Conservation (phyloP, 2,113 vertebrate species). For the Oncorhynchus keta region DNA sequence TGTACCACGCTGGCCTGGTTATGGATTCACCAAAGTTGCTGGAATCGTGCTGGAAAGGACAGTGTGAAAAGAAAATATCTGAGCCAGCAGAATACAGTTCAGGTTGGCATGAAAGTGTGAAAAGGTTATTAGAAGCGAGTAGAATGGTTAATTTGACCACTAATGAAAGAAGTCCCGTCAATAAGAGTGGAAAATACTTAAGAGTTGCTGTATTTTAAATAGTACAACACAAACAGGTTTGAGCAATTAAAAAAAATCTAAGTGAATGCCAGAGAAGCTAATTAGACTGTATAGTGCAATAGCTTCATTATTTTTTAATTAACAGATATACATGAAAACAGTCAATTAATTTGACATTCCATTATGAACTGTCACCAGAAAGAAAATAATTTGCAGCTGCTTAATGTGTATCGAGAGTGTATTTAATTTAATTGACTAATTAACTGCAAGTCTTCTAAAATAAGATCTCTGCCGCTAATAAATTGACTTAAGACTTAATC, state of each 20-base stretch:
- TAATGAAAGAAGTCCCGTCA: not conserved
- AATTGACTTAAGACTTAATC: constrained; percentile 46
- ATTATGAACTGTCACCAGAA: constrained; percentile 59
- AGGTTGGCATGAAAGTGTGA: too few relatives aligned
- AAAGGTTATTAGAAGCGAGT: not conserved
- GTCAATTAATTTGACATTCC: constrained; percentile 57
- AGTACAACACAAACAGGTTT: not conserved
- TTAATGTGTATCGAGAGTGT: constrained; percentile 59
- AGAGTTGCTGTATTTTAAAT: not conserved
- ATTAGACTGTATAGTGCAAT: constrained; percentile 37
- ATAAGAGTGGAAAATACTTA: not conserved
- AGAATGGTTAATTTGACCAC: not conserved
- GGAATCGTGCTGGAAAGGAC: too few relatives aligned
- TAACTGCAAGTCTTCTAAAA: constrained; percentile 60
- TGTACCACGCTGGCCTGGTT: too few relatives aligned
- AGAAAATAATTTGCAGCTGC: constrained; percentile 54
- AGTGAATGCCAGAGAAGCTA: constrained; percentile 26
- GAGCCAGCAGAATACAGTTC: too few relatives aligned
- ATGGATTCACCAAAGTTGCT: too few relatives aligned
- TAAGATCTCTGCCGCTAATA: constrained; percentile 70
- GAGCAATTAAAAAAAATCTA: not conserved
- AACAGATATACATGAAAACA: constrained; percentile 54
- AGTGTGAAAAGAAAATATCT: too few relatives aligned
- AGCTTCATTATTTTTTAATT: constrained; percentile 55
- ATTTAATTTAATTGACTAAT: constrained; percentile 75